Percentiles rank a stretch among this genome's conserved stretches.
Conservation (phyloP, 2,888 invertebrate genomes). For the Pteria penguin region DNA sequence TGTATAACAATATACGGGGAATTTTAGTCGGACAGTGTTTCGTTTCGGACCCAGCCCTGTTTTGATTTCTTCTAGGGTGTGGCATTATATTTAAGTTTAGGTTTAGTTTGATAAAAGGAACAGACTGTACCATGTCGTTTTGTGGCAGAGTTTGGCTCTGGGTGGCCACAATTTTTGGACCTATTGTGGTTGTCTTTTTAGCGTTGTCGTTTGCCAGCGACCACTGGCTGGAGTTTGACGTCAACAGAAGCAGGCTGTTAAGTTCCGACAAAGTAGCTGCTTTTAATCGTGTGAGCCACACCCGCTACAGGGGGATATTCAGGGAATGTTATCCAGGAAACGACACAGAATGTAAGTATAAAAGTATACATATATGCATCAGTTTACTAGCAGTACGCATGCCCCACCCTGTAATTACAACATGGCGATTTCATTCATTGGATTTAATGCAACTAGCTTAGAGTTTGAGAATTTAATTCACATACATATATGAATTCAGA, state of each 20-base stretch:
- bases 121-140: not conserved
- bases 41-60: constrained; percentile 29
- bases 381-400: no score
- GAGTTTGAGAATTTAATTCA: no score
- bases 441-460: no score
- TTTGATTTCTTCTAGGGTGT: not conserved
- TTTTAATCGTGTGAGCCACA: constrained; percentile 53
- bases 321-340: constrained; percentile 73
- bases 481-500: no score
- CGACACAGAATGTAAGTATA: constrained; percentile 71
- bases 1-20: constrained; percentile 21
- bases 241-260: constrained; percentile 52
- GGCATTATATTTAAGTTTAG: constrained; percentile 8
- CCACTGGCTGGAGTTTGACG: constrained; percentile 72
- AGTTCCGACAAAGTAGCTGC: not conserved
- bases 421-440: constrained; percentile 17
- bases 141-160: constrained; percentile 58
- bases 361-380: not conserved
- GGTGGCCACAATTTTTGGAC: constrained; percentile 66
- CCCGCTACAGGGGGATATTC: constrained; percentile 71
- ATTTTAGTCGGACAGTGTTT: constrained; percentile 4
- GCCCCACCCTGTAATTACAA: constrained; percentile 32
- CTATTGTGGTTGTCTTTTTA: constrained; percentile 66
- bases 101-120: not conserved
- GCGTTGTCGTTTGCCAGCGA: constrained; percentile 74